Evolutionary conservation across 2,888 invertebrate genomes (phyloP).

Genomic region (Dione vanillae): DNA sequence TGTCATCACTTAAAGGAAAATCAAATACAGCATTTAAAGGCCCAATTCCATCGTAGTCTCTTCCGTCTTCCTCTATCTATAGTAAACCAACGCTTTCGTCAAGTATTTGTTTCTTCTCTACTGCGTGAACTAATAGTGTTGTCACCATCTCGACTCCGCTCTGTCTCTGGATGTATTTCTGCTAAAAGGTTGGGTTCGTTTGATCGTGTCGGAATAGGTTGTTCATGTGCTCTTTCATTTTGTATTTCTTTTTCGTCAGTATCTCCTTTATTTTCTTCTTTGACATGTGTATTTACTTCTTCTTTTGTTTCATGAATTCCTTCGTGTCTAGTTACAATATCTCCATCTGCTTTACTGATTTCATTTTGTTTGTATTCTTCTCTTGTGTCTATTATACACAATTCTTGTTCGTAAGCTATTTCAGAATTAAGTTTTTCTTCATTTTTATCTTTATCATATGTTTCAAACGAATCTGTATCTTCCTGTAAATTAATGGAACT

Average conservation of each 20-base stretch:
- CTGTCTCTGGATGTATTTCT: background rate
- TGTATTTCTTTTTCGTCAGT: background rate
- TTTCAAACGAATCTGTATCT: background rate
- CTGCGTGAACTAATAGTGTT: constrained; percentile 2
- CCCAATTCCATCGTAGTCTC: constrained; percentile 17
- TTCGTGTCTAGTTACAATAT: background rate
- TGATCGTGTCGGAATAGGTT: background rate
- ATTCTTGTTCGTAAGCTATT: background rate
- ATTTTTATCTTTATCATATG: background rate
- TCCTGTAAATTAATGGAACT: constrained; percentile 12
- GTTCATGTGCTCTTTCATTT: background rate
- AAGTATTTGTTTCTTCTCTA: constrained; percentile 29
- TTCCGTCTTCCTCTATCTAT: background rate
- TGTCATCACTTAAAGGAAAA: background rate
- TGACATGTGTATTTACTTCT: background rate
- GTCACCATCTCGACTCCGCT: background rate
- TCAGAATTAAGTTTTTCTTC: background rate
- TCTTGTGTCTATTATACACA: background rate
- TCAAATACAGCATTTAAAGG: constrained; percentile 29
- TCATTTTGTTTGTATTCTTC: background rate
- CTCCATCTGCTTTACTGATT: background rate
- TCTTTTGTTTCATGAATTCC: background rate
- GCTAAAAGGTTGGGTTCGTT: background rate
- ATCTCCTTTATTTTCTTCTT: background rate
- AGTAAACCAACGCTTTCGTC: constrained; percentile 36